Evolutionary conservation across 2,797 vertebrate species (phyloP).

Genomic region (Fundulus diaphanus): DNA sequence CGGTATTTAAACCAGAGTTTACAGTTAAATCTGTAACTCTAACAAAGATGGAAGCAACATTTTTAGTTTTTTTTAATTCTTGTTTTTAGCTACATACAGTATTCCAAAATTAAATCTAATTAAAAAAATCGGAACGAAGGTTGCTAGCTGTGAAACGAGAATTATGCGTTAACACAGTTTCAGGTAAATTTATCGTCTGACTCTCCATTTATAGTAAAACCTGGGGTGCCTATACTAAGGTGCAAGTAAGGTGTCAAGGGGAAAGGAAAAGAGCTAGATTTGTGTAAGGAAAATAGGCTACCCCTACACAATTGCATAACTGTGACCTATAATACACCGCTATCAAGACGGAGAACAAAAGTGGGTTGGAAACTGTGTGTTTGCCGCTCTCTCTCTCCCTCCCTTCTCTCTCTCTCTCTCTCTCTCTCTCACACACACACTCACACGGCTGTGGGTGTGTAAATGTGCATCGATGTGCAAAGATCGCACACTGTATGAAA

Average conservation of each 20-base stretch:
- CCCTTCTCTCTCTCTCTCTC: no score
- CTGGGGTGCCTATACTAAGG: constrained; percentile 3
- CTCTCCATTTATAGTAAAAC: background rate
- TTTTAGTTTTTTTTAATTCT: background rate
- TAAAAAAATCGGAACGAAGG: background rate
- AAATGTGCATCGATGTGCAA: constrained; percentile 52
- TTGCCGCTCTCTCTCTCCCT: no score
- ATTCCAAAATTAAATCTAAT: background rate
- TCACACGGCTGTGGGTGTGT: constrained; percentile 61
- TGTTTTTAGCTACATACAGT: no score
- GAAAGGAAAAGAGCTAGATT: constrained; percentile 21
- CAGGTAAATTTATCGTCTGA: background rate
- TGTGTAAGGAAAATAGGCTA: constrained; percentile 69
- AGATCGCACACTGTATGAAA: constrained; percentile 60
- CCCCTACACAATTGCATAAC: constrained; percentile 76
- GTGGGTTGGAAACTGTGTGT: constrained; percentile 73
- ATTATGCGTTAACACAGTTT: background rate
- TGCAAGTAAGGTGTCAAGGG: background rate
- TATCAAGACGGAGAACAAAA: constrained; percentile 62
- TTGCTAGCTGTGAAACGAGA: background rate
- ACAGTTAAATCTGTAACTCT: background rate
- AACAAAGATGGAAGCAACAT: background rate
- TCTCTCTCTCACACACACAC: background rate
- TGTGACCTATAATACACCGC: constrained; percentile 70
- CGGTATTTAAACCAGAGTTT: background rate